Evolutionary conservation across 2,888 invertebrate genomes (phyloP), one percentile per base, ranked within the genome.

Genomic region (Homarus gammarus): DNA sequence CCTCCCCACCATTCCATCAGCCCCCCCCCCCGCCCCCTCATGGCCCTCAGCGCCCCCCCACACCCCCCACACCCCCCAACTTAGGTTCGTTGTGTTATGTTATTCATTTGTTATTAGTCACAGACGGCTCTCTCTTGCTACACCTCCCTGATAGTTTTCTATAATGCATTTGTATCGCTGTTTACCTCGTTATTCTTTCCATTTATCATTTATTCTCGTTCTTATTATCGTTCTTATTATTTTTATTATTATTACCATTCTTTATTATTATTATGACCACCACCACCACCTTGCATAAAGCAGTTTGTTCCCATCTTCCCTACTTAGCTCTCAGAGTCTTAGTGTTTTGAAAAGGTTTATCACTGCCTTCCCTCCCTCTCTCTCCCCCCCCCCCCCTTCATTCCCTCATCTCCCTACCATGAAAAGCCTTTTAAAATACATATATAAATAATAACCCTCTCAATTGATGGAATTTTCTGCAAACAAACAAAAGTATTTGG

Each of bases 271-370:
- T 70, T 31, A 72, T 72, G 8, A 36, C 2, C 36, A 10, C 72
- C 72, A 22, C 33, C 15, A 36, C 2, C 36, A 10, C 72, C 72
- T 22, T 56, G 56, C 36, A 33, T 51, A 56, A 8, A n/a, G 22
- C 51, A 49, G 31, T 56, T 56, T 18, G 44, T 44, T 75, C 38
- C 75, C 75, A 44, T 5, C n/a, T 40, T n/a, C 75, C 75, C 38
- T 44, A 75, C 40, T 75, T 75, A 75, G 75, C 75, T 75, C 75
- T 75, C 75, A 75, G 75, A 56, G 36, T 56, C 33, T 77, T 77
- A 77, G 49, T 49, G 49, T 44, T 22, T 12, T 38, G 22, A 51
- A 3, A 27, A 78, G 31, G 18, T 33, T 36, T 10, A 36, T 33
- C 5, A 79, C 27, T 31, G 40, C 49, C 51, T 3, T n/a, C n/a